Evolutionary conservation across 2,888 invertebrate species (phyloP), one percentile per base, ranked within the genome.

Genomic region (Drosophila cracens): DNA sequence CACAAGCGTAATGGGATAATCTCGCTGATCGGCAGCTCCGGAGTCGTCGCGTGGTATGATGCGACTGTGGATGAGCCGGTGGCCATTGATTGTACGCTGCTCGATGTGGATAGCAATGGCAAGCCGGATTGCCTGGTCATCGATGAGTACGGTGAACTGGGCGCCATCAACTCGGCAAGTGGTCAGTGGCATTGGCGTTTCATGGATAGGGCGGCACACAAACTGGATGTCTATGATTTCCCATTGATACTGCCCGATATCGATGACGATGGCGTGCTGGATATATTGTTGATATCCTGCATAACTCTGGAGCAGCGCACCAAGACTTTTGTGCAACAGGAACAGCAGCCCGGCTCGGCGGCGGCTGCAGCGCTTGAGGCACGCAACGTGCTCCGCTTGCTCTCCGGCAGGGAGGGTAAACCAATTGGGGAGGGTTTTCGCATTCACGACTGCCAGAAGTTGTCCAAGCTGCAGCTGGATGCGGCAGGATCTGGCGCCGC

Each of bases 61-160:
- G 94, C 95, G 74, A 95, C 96, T 88, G 94, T 94, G 48, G 94
- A 95, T 83, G 95, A 95, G 81, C 97, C 97, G 0, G 94, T 94
- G 31, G 95, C 95, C 86, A 95, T 97, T 38, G 96, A 97, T 89
- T 97, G 97, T 89, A 94, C 95, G 31, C 92, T 96, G 1, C 94
- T 97, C 61, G 97, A 97, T 93, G 95, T 96, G 0, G 95, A 96
- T 91, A 94, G 93, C 59, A 96, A 97, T 90, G 96, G 95, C 13
- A 94, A 95, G 62, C 94, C 95, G 16, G 97, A 97, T 87, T 97
- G 97, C 81, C 94, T 97, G 63, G 95, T 97, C 7, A 94, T 96
- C 25, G 96, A 97, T 29, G 95, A 95, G 38, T 95, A 95, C 76
- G 96, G 96, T 0, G 93, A 95, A 66, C 79, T 95, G 72, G 94